phyloP scores from a whole-genome alignment of 2,113 vertebrate species.

The Perca fluviatilis region DNA sequence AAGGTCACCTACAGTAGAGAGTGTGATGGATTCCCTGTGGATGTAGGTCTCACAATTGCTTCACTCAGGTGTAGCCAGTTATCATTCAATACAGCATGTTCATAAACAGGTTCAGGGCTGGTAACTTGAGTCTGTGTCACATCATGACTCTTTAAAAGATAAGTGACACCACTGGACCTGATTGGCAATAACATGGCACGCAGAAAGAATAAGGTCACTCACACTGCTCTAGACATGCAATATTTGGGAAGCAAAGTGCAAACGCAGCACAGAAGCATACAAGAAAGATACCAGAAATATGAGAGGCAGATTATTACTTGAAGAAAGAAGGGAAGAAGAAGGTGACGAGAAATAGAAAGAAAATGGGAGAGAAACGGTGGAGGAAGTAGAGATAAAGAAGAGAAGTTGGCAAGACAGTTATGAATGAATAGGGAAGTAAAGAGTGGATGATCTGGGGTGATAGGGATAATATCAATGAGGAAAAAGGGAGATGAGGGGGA shows the following conservation, averaged over 20 bases:
- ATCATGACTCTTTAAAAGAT: neutral
- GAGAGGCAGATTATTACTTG: constrained; percentile 1
- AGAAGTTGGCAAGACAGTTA: neutral
- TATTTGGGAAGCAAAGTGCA: constrained; percentile 1
- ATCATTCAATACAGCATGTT: constrained; percentile 1
- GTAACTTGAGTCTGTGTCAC: neutral
- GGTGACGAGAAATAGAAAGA: neutral
- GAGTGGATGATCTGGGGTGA: constrained; percentile 2
- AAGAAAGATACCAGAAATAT: neutral
- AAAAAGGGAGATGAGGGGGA: constrained; percentile 6
- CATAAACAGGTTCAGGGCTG: neutral
- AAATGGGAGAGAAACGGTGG: neutral
- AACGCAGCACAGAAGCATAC: neutral
- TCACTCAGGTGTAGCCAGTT: neutral
- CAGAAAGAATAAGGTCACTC: constrained; percentile 23
- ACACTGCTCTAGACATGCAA: neutral
- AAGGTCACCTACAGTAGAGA: neutral
- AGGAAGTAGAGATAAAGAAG: neutral
- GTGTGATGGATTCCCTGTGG: neutral
- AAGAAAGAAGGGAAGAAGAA: neutral
- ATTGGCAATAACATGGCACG: neutral
- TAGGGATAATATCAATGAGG: constrained; percentile 18
- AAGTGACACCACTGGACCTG: neutral
- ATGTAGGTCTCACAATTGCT: neutral
- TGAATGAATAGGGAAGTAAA: constrained; percentile 12